Evolutionary conservation across 1,140 invertebrate genomes (phyloP).

Genomic region (Ridgeia piscesae): DNA sequence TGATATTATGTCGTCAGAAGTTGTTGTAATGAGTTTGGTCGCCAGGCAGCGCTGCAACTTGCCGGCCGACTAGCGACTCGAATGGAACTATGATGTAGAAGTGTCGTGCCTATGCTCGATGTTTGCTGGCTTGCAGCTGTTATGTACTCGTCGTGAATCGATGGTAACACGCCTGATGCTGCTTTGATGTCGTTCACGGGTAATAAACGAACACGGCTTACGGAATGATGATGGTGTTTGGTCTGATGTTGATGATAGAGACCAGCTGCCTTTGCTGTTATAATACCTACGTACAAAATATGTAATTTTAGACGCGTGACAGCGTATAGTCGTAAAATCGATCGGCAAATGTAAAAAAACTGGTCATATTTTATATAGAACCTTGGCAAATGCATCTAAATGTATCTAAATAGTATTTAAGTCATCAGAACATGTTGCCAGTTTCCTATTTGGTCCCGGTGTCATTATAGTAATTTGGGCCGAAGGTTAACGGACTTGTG

Average conservation of each 20-base stretch:
- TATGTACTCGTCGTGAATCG: not conserved
- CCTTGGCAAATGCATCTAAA: no score
- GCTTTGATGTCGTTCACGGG: not conserved
- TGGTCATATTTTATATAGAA: no score
- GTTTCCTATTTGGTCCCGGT: no score
- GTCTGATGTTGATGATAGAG: not conserved
- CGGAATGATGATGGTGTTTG: not conserved
- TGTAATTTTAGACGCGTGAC: no score
- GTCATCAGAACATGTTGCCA: no score
- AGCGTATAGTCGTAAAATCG: no score
- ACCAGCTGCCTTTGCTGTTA: no score
- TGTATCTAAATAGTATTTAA: no score
- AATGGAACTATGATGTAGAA: not conserved
- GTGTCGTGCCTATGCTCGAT: not conserved
- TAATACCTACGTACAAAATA: no score
- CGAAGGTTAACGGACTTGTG: no score
- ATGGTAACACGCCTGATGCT: not conserved
- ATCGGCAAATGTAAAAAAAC: no score
- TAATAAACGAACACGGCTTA: slow-evolving; percentile 1
- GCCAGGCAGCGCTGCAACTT: not conserved
- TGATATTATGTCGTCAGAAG: not conserved
- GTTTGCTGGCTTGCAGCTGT: not conserved
- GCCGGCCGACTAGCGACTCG: not conserved
- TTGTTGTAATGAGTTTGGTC: not conserved
- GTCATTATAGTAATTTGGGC: no score